phyloP scores from a whole-genome alignment of 2,113 vertebrate genomes.

The Sylvia atricapilla region DNA sequence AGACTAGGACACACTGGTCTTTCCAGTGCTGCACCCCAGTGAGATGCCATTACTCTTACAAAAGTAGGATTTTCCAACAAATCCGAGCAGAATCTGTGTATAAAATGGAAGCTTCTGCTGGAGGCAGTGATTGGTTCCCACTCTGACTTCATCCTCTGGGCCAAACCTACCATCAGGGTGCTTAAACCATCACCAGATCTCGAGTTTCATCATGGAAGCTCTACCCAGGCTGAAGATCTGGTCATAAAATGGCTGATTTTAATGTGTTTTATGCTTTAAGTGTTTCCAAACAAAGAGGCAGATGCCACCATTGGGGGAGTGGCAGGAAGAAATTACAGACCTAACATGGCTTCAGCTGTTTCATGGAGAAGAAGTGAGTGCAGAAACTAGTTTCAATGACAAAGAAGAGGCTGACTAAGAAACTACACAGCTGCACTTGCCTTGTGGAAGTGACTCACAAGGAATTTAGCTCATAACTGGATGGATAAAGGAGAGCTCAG shows the following conservation, averaged over 20 bases:
- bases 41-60: background rate
- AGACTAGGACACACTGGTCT: background rate
- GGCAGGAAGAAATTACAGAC: background rate
- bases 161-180: background rate
- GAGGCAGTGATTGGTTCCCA: background rate
- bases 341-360: background rate
- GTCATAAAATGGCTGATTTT: background rate
- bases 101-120: background rate
- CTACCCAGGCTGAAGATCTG: background rate
- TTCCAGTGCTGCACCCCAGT: background rate
- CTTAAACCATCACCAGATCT: background rate
- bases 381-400: background rate
- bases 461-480: background rate
- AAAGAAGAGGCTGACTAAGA: conserved; percentile 33
- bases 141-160: background rate
- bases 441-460: background rate
- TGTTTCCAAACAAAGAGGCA: background rate
- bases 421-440: background rate
- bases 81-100: background rate
- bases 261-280: fast-evolving
- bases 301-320: background rate
- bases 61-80: background rate
- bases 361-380: background rate
- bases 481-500: background rate
- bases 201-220: background rate